Percentiles rank a stretch among this genome's conserved stretches.
These are phyloP conservation scores for Chaunax sp. DNA, from an alignment of 2,797 vertebrate species.

Conservation along the genomic window DNA sequence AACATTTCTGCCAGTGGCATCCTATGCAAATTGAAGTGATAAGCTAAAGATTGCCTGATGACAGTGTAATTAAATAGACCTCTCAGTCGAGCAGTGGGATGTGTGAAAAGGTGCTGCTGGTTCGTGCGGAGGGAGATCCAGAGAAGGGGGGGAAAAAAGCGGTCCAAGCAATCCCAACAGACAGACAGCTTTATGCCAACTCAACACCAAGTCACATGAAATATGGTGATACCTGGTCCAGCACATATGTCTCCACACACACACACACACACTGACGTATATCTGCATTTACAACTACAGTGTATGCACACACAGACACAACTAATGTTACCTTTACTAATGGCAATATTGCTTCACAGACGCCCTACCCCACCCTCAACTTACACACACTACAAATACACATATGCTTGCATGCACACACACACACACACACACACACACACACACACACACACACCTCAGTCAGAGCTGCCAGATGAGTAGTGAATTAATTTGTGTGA, in stretches of 20 bases:
- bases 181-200: constrained; percentile 54
- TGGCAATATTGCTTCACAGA: constrained; percentile 56
- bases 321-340: constrained; percentile 63
- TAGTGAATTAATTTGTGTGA: constrained; percentile 99
- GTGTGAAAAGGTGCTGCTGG: constrained; percentile 71
- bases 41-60: constrained; percentile 81
- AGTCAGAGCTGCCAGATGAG: constrained; percentile 93
- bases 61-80: constrained; percentile 84
- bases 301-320: constrained; percentile 42
- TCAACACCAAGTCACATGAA: constrained; percentile 50
- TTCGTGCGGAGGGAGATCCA: constrained; percentile 44
- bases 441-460: constrained; percentile 46
- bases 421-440: constrained; percentile 2
- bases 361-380: constrained; percentile 56
- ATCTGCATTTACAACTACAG: constrained; percentile 31
- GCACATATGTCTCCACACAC: constrained; percentile 29
- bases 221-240: constrained; percentile 50
- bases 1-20: constrained; percentile 39
- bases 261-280: constrained; percentile 39
- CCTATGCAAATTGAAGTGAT: constrained; percentile 68
- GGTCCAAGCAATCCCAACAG: constrained; percentile 46
- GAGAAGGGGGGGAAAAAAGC: constrained; percentile 12
- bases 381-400: constrained; percentile 52
- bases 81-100: constrained; percentile 67
- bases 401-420: background rate